Percentiles rank a stretch among this genome's conserved stretches.
These are phyloP conservation scores for Chrysomallon squamiferum DNA, from an alignment of 1,140 invertebrate species.

Conservation along the genomic window DNA sequence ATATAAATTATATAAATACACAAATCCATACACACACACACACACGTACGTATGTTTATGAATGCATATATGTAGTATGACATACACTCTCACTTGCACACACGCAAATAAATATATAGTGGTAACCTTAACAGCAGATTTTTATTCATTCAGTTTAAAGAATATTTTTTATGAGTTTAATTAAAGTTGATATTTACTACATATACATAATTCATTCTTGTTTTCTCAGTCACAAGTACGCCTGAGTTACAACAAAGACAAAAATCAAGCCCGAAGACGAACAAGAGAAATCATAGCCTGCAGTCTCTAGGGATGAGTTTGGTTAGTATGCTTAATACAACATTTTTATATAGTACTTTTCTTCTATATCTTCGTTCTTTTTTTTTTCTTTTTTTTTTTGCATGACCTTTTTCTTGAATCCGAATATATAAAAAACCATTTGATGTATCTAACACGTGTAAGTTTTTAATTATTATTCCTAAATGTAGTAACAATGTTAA, in stretches of 20 bases:
- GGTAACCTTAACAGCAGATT: no score
- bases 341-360: no score
- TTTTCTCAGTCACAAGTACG: conserved; percentile 42
- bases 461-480: no score
- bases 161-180: no score
- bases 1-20: neutral
- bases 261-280: conserved; percentile 23
- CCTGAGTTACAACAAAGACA: conserved; percentile 36
- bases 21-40: neutral
- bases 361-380: no score
- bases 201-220: conserved; percentile 12
- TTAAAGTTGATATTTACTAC: no score
- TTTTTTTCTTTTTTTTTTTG: neutral
- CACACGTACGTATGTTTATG: neutral
- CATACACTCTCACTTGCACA: no score
- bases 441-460: no score
- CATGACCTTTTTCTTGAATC: neutral
- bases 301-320: conserved; percentile 39
- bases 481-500: no score
- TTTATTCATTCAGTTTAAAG: no score
- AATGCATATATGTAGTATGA: neutral
- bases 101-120: no score
- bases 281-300: conserved; percentile 30
- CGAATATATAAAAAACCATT: no score
- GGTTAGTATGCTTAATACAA: conserved; percentile 22